Conservation (phyloP, 2,797 vertebrate species). For the Eutrigla gurnardus region DNA sequence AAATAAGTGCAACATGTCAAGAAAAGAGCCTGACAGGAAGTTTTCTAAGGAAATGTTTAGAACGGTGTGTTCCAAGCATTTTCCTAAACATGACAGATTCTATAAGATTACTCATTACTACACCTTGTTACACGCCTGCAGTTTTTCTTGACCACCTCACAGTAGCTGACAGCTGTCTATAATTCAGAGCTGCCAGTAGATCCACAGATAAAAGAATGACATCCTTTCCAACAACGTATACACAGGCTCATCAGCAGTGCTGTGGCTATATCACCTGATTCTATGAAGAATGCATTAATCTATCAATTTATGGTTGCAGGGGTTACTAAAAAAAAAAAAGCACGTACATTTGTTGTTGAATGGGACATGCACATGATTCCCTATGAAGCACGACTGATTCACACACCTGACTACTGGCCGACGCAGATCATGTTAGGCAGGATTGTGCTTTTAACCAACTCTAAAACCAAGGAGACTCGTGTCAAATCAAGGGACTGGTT, state of each 20-base stretch:
- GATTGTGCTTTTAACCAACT: background rate
- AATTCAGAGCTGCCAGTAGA: background rate
- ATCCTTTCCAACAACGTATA: background rate
- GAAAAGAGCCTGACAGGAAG: background rate
- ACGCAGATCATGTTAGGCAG: background rate
- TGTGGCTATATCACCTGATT: slow-evolving; percentile 1
- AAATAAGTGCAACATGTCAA: slow-evolving; percentile 2
- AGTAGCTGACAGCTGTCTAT: background rate
- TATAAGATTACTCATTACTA: background rate
- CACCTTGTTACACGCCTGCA: background rate
- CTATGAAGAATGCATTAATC: background rate
- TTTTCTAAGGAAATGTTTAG: background rate
- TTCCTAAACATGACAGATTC: background rate
- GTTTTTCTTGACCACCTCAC: background rate
- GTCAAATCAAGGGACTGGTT: background rate
- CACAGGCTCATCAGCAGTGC: slow-evolving; percentile 15
- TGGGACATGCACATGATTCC: background rate
- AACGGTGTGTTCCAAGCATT: background rate
- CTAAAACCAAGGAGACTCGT: background rate
- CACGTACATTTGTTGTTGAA: background rate
- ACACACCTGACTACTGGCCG: background rate
- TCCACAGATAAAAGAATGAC: background rate
- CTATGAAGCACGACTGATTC: background rate
- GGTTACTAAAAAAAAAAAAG: fast-evolving
- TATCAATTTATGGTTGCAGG: slow-evolving; percentile 1